Evolutionary conservation across 2,113 vertebrate genomes (phyloP), one percentile per base, ranked within the genome.

Genomic region (Amphilophus citrinellus): DNA sequence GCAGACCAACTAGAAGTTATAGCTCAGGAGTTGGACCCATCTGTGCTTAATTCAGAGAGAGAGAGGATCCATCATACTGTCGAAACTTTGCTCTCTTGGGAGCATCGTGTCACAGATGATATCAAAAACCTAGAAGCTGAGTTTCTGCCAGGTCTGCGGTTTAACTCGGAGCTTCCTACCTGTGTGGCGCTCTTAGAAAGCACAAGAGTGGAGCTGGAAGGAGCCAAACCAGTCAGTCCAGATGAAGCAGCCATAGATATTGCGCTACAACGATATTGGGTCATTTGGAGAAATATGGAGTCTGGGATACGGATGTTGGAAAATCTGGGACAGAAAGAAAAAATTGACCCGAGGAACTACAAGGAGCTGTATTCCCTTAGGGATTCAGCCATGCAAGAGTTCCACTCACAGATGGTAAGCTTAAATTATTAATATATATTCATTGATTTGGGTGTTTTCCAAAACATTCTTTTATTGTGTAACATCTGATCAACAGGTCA

Each of bases 351-450:
- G 86, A 86, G 76, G 89, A 77, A 61, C 61, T 57, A 95, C 32
- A 61, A 57, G n/a, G 87, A 95, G 15, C 59, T 97, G 22, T 82
- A 91, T 87, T 86, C 88, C 39, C 91, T 94, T 17, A 93, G 94
- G 61, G 88, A 77, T 60, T 93, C 93, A 15, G 84, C 95, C 77
- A 93, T 94, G 61, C 63, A 90, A 39, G 94, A 94, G 68, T 94
- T 97, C 81, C 87, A 93, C 86, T 82, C 85, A 6, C 95, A 76
- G 47, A 95, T 91, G 93, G 98, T 99, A 95, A 96, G 97, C 89
- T 87, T 62, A 8, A 24, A 71, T 32, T 53, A 22, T 83, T 65
- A 1, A 20, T 2, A 9, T 5, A 59, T 20, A 63, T 7, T 22
- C 2, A 0, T 3, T 11, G 4, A 18, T 79, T 66, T 27, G 7